Percentiles rank a stretch among this genome's conserved stretches.
These are phyloP conservation scores for Ramazzottius varieornatus DNA, from an alignment of 2,888 invertebrate genomes.

Conservation along the genomic window DNA sequence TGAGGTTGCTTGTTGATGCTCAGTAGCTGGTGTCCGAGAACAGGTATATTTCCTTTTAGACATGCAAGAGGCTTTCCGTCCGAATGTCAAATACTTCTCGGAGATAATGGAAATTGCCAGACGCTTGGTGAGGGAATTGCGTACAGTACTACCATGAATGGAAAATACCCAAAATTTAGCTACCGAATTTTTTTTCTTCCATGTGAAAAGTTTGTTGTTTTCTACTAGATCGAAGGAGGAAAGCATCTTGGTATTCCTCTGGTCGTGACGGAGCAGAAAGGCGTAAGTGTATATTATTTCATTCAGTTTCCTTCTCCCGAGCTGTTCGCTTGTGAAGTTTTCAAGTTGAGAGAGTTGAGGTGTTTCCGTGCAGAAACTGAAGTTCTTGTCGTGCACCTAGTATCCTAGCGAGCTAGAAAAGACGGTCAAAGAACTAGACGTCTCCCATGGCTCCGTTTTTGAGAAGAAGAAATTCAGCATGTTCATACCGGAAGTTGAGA, in stretches of 20 bases:
- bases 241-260: slow-evolving; percentile 38
- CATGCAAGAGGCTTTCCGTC: neutral
- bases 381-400: neutral
- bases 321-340: too few relatives aligned
- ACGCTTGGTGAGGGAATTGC: neutral
- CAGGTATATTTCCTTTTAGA: neutral
- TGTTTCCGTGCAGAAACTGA: too few relatives aligned
- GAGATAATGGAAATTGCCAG: neutral
- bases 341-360: too few relatives aligned
- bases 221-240: slow-evolving; percentile 36
- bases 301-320: too few relatives aligned
- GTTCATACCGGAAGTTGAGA: slow-evolving; percentile 37
- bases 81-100: neutral
- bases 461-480: slow-evolving; percentile 27
- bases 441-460: neutral
- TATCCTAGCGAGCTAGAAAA: neutral
- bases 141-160: too few relatives aligned
- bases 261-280: slow-evolving; percentile 37
- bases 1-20: too few relatives aligned
- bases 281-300: too few relatives aligned
- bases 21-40: too few relatives aligned
- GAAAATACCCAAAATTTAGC: too few relatives aligned
- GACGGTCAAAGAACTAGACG: neutral
- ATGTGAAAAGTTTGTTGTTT: too few relatives aligned
- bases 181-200: too few relatives aligned